A percentile compares a stretch with the other conserved stretches of the same genome.
phyloP scores from a whole-genome alignment of 2,113 vertebrate genomes.

The Nannospalax galili region DNA sequence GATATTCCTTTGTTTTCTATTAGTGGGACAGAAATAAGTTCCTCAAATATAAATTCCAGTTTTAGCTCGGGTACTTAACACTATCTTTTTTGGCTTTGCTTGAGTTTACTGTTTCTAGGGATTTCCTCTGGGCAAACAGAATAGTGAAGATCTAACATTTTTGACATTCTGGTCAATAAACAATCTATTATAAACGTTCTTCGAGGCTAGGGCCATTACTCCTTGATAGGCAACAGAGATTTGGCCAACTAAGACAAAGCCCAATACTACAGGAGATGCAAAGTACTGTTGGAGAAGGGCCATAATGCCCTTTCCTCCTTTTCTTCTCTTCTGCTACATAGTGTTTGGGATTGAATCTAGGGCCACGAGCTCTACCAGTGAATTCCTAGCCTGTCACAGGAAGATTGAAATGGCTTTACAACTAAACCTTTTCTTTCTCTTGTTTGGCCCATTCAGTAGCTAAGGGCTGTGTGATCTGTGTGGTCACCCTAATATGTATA shows the following conservation, averaged over 20 bases:
- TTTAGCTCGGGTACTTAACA: slow-evolving; percentile 28
- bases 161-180: slow-evolving; percentile 66
- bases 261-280: neutral
- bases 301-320: neutral
- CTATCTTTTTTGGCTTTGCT: slow-evolving; percentile 1
- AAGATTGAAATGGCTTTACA: slow-evolving; percentile 13
- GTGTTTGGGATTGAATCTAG: neutral
- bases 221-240: slow-evolving; percentile 51
- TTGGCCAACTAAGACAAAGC: slow-evolving; percentile 5
- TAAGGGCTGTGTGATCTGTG: neutral
- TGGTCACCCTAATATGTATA: neutral
- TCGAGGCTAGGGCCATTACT: slow-evolving; percentile 52
- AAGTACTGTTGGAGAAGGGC: slow-evolving; percentile 17
- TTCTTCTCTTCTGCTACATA: neutral
- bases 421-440: neutral
- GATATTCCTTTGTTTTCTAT: slow-evolving; percentile 39
- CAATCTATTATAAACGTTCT: slow-evolving; percentile 62
- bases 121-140: slow-evolving; percentile 39
- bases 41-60: slow-evolving; percentile 57
- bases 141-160: slow-evolving; percentile 52
- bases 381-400: neutral
- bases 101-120: slow-evolving; percentile 43
- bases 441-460: neutral
- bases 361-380: neutral
- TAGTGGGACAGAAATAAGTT: neutral